Evolutionary conservation across 2,797 vertebrate species (phyloP).

Genomic region (Thaleichthys pacificus): DNA sequence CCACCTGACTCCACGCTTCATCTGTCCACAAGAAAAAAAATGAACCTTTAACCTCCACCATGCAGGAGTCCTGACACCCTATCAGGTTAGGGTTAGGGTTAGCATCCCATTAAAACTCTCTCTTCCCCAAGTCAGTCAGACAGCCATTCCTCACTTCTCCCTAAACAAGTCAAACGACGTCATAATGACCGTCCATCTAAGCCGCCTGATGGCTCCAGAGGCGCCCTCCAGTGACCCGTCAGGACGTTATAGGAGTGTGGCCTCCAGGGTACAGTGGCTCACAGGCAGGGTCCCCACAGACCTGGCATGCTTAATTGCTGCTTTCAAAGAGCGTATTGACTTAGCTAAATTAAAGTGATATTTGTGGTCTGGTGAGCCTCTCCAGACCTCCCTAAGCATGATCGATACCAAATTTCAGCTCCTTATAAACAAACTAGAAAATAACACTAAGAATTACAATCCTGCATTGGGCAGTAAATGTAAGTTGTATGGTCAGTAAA

Average conservation of each 20-base stretch:
- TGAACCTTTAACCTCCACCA: not conserved
- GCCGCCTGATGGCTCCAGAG: constrained; percentile 4
- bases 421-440: constrained; percentile 21
- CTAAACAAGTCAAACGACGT: not conserved
- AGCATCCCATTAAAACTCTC: constrained; percentile 2
- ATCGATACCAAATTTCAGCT: constrained; percentile 40
- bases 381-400: constrained; percentile 33
- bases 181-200: constrained; percentile 9
- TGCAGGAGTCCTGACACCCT: not conserved
- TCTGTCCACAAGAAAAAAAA: not conserved
- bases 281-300: constrained; percentile 42
- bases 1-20: too few species aligned
- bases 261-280: constrained; percentile 41
- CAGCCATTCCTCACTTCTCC: not conserved
- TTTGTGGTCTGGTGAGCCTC: constrained; percentile 33
- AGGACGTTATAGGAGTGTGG: constrained; percentile 23
- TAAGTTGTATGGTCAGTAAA: too few species aligned
- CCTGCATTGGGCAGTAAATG: not conserved
- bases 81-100: constrained; percentile 1
- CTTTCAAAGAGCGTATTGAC: constrained; percentile 44
- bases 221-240: constrained; percentile 12
- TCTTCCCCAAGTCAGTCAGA: not conserved
- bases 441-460: constrained; percentile 27
- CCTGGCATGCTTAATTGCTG: constrained; percentile 49
- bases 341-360: constrained; percentile 45